Percentiles rank a stretch among this genome's conserved stretches.
Conservation (phyloP, 53 echinoderm and acorn worm genomes). For the Mesocentrotus franciscanus region DNA sequence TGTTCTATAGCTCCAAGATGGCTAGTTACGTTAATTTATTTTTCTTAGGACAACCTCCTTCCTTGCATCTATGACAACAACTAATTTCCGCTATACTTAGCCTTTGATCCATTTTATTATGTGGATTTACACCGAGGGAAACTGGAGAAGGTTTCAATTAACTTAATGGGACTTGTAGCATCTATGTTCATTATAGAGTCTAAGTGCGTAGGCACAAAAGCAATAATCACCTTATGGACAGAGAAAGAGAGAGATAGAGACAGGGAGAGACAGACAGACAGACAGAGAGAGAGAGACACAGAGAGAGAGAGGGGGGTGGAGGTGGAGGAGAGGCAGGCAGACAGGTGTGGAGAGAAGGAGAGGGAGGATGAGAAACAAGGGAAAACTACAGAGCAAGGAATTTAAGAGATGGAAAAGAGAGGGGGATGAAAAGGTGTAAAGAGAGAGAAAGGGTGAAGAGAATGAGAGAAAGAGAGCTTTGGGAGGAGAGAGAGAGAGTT, state of each 20-base stretch:
- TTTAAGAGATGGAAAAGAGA: no score
- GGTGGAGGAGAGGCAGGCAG: no score
- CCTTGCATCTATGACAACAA: background rate
- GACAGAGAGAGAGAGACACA: background rate
- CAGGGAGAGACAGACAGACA: no score
- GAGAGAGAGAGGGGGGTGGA: background rate
- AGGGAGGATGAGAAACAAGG: background rate
- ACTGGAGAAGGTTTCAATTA: conserved; percentile 35
- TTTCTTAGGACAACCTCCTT: background rate
- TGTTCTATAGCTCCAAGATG: background rate
- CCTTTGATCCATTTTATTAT: conserved; percentile 11
- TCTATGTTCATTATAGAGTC: background rate
- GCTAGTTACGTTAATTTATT: background rate
- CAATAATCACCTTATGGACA: conserved; percentile 3
- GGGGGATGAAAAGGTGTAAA: no score
- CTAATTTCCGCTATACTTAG: background rate
- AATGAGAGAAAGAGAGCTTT: no score
- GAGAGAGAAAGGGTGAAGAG: no score
- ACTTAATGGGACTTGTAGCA: conserved; percentile 32
- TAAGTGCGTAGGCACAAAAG: conserved; percentile 14
- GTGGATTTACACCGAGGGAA: background rate
- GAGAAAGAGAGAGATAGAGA: background rate
- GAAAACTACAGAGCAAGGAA: no score
- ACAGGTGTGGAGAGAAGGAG: background rate
- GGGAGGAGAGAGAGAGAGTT: background rate